A percentile compares a stretch with the other conserved stretches of the same genome.
Evolutionary conservation across 2,888 invertebrate species (phyloP).

Genomic region (Apantesis nais): DNA sequence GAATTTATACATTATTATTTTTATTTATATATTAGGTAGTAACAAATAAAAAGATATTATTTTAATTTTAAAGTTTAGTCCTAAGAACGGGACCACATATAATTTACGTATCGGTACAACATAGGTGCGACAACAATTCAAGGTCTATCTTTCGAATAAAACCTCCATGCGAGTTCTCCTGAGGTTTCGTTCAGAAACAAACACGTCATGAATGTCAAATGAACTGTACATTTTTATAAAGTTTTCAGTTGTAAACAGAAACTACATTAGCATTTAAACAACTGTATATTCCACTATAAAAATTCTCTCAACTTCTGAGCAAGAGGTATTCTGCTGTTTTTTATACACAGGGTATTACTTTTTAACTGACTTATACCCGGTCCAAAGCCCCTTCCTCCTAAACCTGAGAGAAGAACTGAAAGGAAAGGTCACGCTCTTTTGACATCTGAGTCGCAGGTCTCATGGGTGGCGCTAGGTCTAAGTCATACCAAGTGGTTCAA

Average conservation of each 20-base stretch:
- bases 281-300: background rate
- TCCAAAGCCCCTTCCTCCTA: no score
- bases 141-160: background rate
- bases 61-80: background rate
- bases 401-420: no score
- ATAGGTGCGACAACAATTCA: background rate
- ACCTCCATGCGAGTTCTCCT: background rate
- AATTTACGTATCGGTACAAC: background rate
- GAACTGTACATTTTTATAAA: slow-evolving; percentile 9
- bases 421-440: no score
- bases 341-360: background rate
- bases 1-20: no score
- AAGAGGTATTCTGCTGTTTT: background rate
- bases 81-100: background rate
- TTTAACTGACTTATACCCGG: no score
- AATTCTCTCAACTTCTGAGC: background rate
- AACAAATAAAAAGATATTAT: no score
- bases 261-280: background rate
- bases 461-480: no score
- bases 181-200: background rate
- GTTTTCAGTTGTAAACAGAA: background rate
- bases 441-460: no score
- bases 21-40: no score
- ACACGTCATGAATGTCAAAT: slow-evolving; percentile 15
- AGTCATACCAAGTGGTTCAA: no score